A percentile compares a stretch with the other conserved stretches of the same genome.
These are phyloP conservation scores for Mormyrus lacerda DNA, from an alignment of 2,113 vertebrate genomes.

Conservation along the genomic window DNA sequence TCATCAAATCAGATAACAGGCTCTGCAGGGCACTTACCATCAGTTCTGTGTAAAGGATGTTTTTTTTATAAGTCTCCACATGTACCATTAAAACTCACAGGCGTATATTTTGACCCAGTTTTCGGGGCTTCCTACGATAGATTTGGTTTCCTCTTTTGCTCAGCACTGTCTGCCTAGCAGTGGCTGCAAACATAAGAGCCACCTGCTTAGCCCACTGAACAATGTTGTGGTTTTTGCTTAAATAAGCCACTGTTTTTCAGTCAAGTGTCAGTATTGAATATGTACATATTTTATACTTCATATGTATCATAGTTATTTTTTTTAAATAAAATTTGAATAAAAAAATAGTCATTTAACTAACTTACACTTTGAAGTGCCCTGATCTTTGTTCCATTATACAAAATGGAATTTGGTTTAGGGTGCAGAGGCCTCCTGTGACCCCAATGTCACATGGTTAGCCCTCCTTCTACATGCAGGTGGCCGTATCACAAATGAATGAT, in stretches of 20 bases:
- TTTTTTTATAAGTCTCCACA: not conserved
- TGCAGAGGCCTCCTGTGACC: too few relatives aligned
- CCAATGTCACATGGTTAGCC: not conserved
- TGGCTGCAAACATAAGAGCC: not conserved
- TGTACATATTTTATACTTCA: not conserved
- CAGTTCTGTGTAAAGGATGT: not conserved
- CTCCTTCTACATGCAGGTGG: not conserved
- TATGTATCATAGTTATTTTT: not conserved
- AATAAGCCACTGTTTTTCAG: not conserved
- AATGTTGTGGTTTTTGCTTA: not conserved
- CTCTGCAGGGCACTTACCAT: not conserved
- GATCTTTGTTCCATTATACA: not conserved
- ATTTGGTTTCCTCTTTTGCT: not conserved
- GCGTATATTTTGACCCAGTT: not conserved
- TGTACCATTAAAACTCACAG: not conserved
- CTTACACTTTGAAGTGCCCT: not conserved
- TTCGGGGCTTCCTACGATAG: not conserved
- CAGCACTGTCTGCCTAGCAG: not conserved
- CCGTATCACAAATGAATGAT: not conserved
- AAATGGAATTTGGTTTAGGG: not conserved
- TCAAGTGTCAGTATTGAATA: not conserved
- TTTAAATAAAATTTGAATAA: not conserved
- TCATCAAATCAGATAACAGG: not conserved
- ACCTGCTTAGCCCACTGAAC: not conserved
- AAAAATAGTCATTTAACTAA: not conserved